Conservation (phyloP, 2,888 invertebrate genomes). For the Creontiades dilutus region DNA sequence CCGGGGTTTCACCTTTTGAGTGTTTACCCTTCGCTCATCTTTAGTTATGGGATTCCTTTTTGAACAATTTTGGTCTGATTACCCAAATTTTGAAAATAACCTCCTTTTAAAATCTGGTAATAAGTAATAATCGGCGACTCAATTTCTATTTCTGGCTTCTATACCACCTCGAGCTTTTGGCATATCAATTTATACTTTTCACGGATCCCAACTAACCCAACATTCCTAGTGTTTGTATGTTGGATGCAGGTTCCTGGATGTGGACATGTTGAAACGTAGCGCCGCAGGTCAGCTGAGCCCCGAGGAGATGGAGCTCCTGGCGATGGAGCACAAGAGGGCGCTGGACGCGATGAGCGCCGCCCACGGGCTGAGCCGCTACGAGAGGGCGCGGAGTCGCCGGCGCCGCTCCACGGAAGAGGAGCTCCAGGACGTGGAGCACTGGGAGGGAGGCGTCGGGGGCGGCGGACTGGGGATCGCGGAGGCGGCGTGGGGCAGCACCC, state of each 20-base stretch:
- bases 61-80: no score
- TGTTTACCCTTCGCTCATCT: no score
- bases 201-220: no score
- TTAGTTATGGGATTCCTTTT: no score
- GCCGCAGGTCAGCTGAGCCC: constrained; percentile 75
- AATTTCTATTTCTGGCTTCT: no score
- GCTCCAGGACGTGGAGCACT: constrained; percentile 76
- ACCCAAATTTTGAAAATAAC: no score
- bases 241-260: constrained; percentile 81
- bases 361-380: not conserved
- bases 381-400: not conserved
- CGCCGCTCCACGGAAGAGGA: constrained; percentile 74
- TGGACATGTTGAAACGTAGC: constrained; percentile 82
- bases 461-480: constrained; percentile 78
- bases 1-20: no score
- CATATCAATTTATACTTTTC: no score
- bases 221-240: not conserved
- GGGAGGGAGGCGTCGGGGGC: constrained; percentile 77
- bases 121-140: no score
- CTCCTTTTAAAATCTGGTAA: no score
- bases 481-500: constrained; percentile 86
- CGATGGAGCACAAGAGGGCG: constrained; percentile 81
- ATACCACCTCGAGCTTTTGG: no score
- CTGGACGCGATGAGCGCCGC: constrained; percentile 78
- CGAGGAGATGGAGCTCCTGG: constrained; percentile 70